Percentiles rank a stretch among this genome's conserved stretches.
These are phyloP conservation scores for Flabesymbios commensalis DNA, from an alignment of 2,888 invertebrate species.

Conservation along the genomic window DNA sequence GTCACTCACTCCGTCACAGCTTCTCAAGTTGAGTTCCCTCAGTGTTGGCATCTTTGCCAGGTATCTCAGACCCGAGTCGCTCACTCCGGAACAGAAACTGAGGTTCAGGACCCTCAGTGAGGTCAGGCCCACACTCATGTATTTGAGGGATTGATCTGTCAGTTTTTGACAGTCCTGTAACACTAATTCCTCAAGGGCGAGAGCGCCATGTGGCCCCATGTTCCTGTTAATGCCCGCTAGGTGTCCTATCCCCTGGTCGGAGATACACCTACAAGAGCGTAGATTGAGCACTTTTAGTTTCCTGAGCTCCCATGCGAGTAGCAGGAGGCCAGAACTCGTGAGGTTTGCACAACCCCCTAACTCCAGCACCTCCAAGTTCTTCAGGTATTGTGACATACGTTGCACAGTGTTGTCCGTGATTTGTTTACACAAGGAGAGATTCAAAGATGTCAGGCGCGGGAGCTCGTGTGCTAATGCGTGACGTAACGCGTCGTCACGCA, in stretches of 20 bases:
- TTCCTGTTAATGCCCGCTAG: constrained; percentile 68
- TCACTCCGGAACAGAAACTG: constrained; percentile 91
- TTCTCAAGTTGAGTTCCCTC: constrained; percentile 83
- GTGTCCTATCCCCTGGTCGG: constrained; percentile 87
- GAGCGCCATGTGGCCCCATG: constrained; percentile 61
- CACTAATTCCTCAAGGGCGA: constrained; percentile 80
- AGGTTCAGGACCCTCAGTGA: constrained; percentile 85
- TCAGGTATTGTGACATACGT: constrained; percentile 80
- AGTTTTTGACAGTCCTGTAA: constrained; percentile 94
- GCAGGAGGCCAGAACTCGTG: constrained; percentile 82
- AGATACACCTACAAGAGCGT: constrained; percentile 89
- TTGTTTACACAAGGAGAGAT: constrained; percentile 91
- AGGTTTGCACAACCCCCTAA: constrained; percentile 90
- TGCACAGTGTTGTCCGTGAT: constrained; percentile 88
- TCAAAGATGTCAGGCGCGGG: constrained; percentile 77
- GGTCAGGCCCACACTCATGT: constrained; percentile 79
- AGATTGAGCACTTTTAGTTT: constrained; percentile 83
- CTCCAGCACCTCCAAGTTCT: constrained; percentile 82
- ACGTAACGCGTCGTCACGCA: constrained; percentile 82
- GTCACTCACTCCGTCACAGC: constrained; percentile 92
- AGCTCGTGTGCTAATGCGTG: constrained; percentile 79
- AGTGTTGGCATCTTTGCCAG: constrained; percentile 82
- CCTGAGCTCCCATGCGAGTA: constrained; percentile 85
- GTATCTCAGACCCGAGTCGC: constrained; percentile 88
- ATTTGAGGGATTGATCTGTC: constrained; percentile 86